These are phyloP conservation scores for Drosophila novamexicana DNA, from an alignment of 1,140 invertebrate species.

Conservation along the genomic window DNA sequence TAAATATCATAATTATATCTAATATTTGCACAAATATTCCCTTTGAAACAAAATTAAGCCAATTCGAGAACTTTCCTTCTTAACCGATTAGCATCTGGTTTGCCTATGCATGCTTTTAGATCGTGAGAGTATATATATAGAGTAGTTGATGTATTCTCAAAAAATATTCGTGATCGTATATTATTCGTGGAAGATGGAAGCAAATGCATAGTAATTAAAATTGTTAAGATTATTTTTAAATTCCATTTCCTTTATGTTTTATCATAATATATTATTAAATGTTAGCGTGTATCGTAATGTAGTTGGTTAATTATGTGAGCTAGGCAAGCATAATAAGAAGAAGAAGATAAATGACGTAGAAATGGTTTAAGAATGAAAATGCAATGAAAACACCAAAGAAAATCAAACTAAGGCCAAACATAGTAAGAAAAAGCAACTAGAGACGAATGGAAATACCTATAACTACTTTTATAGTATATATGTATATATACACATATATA, in stretches of 20 bases:
- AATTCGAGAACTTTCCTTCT: too few species aligned
- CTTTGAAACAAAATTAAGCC: too few species aligned
- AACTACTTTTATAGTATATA: conserved; percentile 14
- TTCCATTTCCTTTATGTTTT: conserved; percentile 4
- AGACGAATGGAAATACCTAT: conserved; percentile 24
- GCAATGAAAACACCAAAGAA: conserved; percentile 73
- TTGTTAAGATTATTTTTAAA: conserved; percentile 18
- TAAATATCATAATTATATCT: too few species aligned
- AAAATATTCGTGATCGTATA: conserved; percentile 10
- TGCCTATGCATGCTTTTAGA: neutral
- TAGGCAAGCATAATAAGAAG: conserved; percentile 12
- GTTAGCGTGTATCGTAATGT: conserved; percentile 43
- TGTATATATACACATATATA: conserved; percentile 13
- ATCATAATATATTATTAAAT: conserved; percentile 22
- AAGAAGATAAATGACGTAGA: conserved; percentile 12
- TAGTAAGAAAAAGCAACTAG: conserved; percentile 45
- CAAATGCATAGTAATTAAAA: conserved; percentile 55
- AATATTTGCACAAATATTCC: too few species aligned
- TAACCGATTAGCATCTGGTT: too few species aligned
- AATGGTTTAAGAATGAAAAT: conserved; percentile 69
- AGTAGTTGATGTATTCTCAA: neutral
- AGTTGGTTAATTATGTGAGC: conserved; percentile 41
- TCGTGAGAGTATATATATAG: neutral
- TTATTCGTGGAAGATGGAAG: conserved; percentile 28
- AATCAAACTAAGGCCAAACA: conserved; percentile 44